Base-by-base conservation (phyloP, 2,888 invertebrate genomes). In the Pomacea canaliculata region DNA sequence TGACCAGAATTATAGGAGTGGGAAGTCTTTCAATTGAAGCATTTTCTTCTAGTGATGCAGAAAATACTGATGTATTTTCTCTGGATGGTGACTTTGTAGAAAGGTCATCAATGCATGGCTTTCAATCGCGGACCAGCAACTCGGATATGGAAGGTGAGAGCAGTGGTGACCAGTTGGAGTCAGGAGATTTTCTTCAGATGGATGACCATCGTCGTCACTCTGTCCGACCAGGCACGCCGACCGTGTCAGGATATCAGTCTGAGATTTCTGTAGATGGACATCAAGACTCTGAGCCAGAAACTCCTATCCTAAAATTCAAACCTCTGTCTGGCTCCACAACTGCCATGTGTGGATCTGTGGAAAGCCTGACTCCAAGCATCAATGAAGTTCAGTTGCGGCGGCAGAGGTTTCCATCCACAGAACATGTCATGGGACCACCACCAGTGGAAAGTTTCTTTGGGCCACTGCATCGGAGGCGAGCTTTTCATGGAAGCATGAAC, bases 321-420 rank as follows among this genome's bases (percentile, higher is more conserved):
- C 69, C 74, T 1, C 37, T 74, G 23, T 74, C 74, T 3, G 74
- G 74, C 13, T 74, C 74, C 16, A 74, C 74, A 8, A 74, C 74
- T 12, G 74, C 74, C n/a, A 56, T 74, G 74, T 74, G 56, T 27
- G 74, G 74, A 7, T 74, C 74, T 27, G 16, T 74, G 49, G 74
- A 74, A n/a, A 74, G 74, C 18, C 46, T 74, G 66, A 23, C 27
- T 62, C 62, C 23, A 3, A 46, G 49, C 7, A 12, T 56, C 37
- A 37, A 27, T 3, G 74, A 74, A 62, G 74, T 74, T 59, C 74
- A 69, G 49, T 69, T 67, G n/a, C 60, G 62, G 23, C 18, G n/a
- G 59, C 68, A 74, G 63, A 48, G 74, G 51, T 74, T 69, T 67
- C 59, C 69, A 0, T 49, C 69, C 18, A 68, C 74, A 18, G 68